Evolutionary conservation across 2,113 vertebrate species (phyloP).

Genomic region (Carassius auratus): DNA sequence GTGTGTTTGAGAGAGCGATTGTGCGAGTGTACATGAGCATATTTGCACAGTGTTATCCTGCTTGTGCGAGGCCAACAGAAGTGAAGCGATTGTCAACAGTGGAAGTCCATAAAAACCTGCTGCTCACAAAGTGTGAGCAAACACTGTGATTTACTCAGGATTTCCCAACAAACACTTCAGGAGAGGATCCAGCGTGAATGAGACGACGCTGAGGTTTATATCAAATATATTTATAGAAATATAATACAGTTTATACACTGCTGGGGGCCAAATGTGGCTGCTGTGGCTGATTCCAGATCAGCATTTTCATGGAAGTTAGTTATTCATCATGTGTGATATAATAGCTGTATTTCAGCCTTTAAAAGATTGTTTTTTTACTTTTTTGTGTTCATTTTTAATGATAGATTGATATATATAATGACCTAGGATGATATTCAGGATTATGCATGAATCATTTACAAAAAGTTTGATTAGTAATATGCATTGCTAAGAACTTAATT

Average conservation of each 20-base stretch:
- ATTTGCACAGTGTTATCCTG: constrained; percentile 82
- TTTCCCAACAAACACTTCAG: constrained; percentile 81
- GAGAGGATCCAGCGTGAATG: constrained; percentile 52
- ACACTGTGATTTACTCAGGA: constrained; percentile 79
- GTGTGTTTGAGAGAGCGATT: constrained; percentile 59
- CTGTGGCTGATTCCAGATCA: background rate
- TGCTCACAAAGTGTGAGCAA: constrained; percentile 81
- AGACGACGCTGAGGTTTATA: background rate
- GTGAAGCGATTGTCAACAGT: constrained; percentile 78
- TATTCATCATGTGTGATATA: no score
- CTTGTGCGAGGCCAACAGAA: constrained; percentile 76
- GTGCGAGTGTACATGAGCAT: constrained; percentile 72
- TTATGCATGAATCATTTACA: background rate
- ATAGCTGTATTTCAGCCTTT: no score
- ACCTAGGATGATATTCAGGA: background rate
- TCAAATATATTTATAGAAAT: background rate
- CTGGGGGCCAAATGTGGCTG: background rate
- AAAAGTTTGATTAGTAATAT: background rate
- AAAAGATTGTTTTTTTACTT: no score
- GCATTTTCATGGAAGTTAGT: background rate
- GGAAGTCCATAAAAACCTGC: constrained; percentile 80
- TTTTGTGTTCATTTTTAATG: no score
- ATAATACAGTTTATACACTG: background rate
- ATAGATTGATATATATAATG: background rate
- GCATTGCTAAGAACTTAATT: no score